Conservation (phyloP, 1,140 invertebrate genomes). For the Littorina saxatilis region DNA sequence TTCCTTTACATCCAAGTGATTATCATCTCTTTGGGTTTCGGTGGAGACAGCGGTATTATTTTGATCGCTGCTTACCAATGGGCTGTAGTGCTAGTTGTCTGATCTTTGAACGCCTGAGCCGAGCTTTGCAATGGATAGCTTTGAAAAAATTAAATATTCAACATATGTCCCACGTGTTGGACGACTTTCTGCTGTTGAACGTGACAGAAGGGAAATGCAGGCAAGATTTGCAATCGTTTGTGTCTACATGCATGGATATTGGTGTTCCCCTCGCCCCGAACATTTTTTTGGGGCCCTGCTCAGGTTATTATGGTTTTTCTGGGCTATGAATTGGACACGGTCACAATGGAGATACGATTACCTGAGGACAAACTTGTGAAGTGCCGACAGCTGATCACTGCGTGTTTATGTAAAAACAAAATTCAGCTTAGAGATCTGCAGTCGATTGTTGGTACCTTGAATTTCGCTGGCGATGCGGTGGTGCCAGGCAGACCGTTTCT, state of each 20-base stretch:
- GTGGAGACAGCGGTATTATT: not conserved
- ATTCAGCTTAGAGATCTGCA: not conserved
- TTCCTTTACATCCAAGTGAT: slow-evolving; percentile 32
- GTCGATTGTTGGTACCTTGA: not conserved
- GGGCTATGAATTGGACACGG: not conserved
- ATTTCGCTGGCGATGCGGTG: not conserved
- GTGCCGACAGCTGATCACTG: not conserved
- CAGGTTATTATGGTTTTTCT: not conserved
- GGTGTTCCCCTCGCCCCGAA: too few species aligned
- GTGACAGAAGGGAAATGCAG: not conserved
- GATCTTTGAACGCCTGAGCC: not conserved
- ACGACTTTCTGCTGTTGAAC: not conserved
- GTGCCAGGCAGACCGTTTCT: not conserved
- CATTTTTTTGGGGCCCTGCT: not conserved
- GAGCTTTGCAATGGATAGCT: not conserved
- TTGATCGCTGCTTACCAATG: not conserved
- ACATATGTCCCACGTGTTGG: not conserved
- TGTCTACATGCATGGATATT: too few species aligned
- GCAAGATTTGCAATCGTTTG: not conserved
- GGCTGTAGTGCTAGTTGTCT: not conserved
- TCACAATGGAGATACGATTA: not conserved
- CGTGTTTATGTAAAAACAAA: not conserved
- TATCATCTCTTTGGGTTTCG: slow-evolving; percentile 2
- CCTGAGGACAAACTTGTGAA: not conserved
- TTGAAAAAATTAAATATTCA: not conserved